These are phyloP conservation scores for Hyalella azteca DNA, from an alignment of 2,888 invertebrate genomes.

Conservation along the genomic window DNA sequence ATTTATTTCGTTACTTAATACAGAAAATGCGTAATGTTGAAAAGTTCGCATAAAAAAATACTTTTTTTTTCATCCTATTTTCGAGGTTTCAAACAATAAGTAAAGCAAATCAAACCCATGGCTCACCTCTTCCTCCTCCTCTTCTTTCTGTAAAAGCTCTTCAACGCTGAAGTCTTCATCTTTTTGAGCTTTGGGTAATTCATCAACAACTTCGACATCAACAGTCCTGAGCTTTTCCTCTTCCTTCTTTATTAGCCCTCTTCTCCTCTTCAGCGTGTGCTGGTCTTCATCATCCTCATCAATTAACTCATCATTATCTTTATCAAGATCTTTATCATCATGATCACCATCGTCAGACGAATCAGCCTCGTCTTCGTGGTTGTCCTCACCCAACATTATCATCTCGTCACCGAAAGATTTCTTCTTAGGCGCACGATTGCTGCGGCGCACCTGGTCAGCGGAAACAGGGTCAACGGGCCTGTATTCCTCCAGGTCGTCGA, in stretches of 20 bases:
- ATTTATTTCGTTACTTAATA: too few species aligned
- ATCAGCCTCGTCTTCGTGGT: conserved; percentile 38
- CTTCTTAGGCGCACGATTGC: conserved; percentile 53
- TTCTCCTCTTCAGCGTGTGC: not conserved
- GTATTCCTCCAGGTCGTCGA: not conserved
- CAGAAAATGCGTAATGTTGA: too few species aligned
- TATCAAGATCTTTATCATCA: conserved; percentile 5
- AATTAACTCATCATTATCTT: conserved; percentile 8
- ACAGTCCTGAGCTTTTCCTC: not conserved
- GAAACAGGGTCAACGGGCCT: conserved; percentile 33
- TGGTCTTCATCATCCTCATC: conserved; percentile 37
- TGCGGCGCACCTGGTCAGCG: conserved; percentile 39
- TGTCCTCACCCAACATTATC: conserved; percentile 46
- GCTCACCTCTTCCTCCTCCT: not conserved
- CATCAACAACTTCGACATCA: conserved; percentile 6
- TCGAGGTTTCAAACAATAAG: too few species aligned
- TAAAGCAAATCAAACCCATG: too few species aligned
- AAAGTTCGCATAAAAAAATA: too few species aligned
- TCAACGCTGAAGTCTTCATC: conserved; percentile 1
- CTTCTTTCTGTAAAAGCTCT: not conserved
- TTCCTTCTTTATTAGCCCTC: not conserved
- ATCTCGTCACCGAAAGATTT: conserved; percentile 57
- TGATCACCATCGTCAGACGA: conserved; percentile 38
- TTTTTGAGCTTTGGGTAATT: not conserved
- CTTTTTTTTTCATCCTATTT: too few species aligned